Base-by-base conservation (phyloP, 2,888 invertebrate genomes). In the Orthosia gothica region DNA sequence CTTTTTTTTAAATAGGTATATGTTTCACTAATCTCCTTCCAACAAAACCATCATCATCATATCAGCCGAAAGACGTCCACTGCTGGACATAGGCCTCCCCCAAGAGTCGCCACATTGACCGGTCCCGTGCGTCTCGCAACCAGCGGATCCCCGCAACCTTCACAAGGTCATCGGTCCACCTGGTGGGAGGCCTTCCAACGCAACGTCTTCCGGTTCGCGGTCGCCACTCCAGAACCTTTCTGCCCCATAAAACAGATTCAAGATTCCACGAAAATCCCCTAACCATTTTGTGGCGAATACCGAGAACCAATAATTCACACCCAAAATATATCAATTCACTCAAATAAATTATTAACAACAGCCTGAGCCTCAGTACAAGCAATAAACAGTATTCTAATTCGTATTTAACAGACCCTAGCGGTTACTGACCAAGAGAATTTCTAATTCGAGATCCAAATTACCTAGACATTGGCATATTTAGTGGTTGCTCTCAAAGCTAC, bases 401-500 rank as follows among this genome's bases (percentile, higher is more conserved):
- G 74, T 59, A 82, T 75, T 82, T 71, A 82, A 71, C 70, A 63
- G 63, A 82, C 82, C 75, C 59, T 4, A 79, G 71, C 75, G 82
- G 70, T 78, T 59, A 68, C 75, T 82, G 75, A 74, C 85, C 79
- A 85, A 83, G 71, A 64, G 83, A 85, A 85, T 85, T 79, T 72
- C 75, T 75, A 74, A 85, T 83, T 79, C 59, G 68, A 11, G 54
- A 47, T 71, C 81, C 81, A 76, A 76, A 83, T 76, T 82, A 82
- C 74, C 73, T 73, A 85, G 76, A 79, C 47, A 75, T 79, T 85
- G 85, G 72, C 59, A 79, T 82, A 63, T 85, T 85, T 82, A 82
- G 81, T 79, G 82, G 65, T 68, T 7, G 16, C 57, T 54, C 40
- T 68, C 23, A 74, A 65, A 75, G 71, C 66, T 64, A 20, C 23